phyloP scores from a whole-genome alignment of 2,797 vertebrate genomes.

The Melanotaenia pygmaea region DNA sequence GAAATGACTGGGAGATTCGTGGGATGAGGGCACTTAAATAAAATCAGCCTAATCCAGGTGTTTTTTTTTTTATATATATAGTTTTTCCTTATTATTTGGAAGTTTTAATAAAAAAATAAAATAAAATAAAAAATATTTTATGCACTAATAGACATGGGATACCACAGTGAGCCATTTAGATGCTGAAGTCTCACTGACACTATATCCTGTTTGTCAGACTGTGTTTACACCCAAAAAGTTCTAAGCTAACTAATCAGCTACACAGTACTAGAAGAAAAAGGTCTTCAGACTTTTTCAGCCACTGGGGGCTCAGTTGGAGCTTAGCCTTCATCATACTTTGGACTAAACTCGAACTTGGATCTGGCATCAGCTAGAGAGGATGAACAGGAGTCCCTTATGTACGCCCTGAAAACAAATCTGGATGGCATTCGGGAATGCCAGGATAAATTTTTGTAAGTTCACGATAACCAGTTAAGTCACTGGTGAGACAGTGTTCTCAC shows the following conservation, averaged over 20 bases:
- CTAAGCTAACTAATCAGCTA: conserved; percentile 24
- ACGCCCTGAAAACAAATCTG: conserved; percentile 32
- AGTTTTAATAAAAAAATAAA: conserved; percentile 24
- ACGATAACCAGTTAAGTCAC: conserved; percentile 48
- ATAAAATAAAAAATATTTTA: background rate
- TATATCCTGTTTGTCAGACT: background rate
- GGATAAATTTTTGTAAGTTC: conserved; percentile 28
- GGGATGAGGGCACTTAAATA: conserved; percentile 14
- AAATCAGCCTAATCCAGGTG: conserved; percentile 59
- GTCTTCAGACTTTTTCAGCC: conserved; percentile 22
- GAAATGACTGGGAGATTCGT: conserved; percentile 58
- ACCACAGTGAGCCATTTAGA: conserved; percentile 1
- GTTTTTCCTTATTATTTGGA: conserved; percentile 4
- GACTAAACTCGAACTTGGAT: conserved; percentile 37
- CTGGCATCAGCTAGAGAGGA: conserved; percentile 40
- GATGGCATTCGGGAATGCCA: conserved; percentile 8
- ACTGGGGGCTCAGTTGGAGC: conserved; percentile 37
- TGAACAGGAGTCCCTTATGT: conserved; percentile 31
- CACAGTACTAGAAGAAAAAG: conserved; percentile 10
- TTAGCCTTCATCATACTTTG: conserved; percentile 31
- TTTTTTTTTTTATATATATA: conserved; percentile 23
- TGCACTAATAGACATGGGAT: background rate
- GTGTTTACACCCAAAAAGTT: conserved; percentile 18
- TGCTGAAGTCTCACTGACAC: background rate
- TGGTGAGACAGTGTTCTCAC: conserved; percentile 56